These are phyloP conservation scores for Microcebus lehilahytsara DNA, from an alignment of 2,113 vertebrate genomes.

Conservation along the genomic window DNA sequence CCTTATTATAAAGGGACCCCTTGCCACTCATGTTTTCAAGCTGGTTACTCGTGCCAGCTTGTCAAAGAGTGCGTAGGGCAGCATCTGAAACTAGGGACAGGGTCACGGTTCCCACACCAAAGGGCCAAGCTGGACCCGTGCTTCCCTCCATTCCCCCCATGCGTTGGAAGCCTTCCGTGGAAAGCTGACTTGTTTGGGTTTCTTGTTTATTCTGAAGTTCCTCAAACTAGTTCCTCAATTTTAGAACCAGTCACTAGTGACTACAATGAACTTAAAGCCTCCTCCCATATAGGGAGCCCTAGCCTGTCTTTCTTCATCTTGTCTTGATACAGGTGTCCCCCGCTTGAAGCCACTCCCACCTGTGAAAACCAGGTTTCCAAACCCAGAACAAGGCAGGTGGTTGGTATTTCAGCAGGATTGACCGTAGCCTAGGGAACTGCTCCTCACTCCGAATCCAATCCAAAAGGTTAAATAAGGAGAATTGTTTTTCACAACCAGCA, in stretches of 20 bases:
- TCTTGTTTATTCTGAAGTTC: slow-evolving; percentile 77
- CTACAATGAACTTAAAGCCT: slow-evolving; percentile 46
- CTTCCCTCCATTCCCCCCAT: not conserved
- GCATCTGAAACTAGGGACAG: not conserved
- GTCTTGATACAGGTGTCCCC: not conserved
- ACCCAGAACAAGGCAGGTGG: not conserved
- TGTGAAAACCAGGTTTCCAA: not conserved
- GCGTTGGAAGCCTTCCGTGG: slow-evolving; percentile 30
- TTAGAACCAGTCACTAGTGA: slow-evolving; percentile 58
- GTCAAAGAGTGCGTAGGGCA: not conserved
- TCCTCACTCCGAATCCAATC: slow-evolving; percentile 9
- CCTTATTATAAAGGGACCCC: not conserved
- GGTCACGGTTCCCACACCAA: not conserved
- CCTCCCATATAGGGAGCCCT: slow-evolving; percentile 24
- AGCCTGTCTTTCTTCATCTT: not conserved
- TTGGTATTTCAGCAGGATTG: not conserved
- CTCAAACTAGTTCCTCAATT: slow-evolving; percentile 78
- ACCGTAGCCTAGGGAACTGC: not conserved
- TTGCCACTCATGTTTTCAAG: not conserved
- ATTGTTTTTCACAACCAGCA: not conserved
- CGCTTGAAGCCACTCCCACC: not conserved
- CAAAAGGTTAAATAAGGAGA: slow-evolving; percentile 42
- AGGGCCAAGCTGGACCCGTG: not conserved
- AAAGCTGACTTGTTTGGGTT: slow-evolving; percentile 61
- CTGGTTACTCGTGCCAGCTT: not conserved